phyloP scores from a whole-genome alignment of 2,888 invertebrate genomes.

The Ichneumoninae sp. region DNA sequence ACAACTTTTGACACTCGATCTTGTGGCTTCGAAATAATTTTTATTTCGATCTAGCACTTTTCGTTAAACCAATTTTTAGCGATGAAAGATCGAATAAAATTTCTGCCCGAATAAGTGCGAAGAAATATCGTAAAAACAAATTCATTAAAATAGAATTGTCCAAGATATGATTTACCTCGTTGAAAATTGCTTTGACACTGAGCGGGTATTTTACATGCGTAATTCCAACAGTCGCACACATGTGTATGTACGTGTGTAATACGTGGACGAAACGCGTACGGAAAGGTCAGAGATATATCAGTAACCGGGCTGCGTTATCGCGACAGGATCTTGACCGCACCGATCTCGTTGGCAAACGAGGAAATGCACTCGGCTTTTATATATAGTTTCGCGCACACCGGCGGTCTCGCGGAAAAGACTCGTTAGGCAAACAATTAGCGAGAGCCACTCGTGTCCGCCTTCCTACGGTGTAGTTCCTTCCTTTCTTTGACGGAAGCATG shows the following conservation, averaged over 20 bases:
- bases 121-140: not conserved
- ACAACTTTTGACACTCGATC: no score
- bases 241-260: not conserved
- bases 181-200: not conserved
- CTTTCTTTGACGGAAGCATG: not conserved
- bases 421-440: constrained; percentile 18
- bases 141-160: constrained; percentile 10
- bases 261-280: constrained; percentile 1
- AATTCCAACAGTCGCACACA: not conserved
- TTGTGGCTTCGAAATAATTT: no score
- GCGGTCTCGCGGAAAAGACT: constrained; percentile 4
- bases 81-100: not conserved
- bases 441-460: not conserved
- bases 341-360: constrained; percentile 21
- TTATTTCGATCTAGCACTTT: not conserved
- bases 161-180: not conserved
- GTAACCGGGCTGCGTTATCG: constrained; percentile 18
- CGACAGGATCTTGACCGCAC: constrained; percentile 26
- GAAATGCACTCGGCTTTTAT: not conserved
- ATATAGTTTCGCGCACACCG: not conserved
- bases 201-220: constrained; percentile 13
- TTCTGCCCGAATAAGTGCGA: not conserved
- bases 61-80: not conserved
- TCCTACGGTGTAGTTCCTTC: not conserved
- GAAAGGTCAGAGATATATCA: constrained; percentile 27